Base-by-base conservation (phyloP, 2,888 invertebrate species). In the Drosophila koepferae region DNA sequence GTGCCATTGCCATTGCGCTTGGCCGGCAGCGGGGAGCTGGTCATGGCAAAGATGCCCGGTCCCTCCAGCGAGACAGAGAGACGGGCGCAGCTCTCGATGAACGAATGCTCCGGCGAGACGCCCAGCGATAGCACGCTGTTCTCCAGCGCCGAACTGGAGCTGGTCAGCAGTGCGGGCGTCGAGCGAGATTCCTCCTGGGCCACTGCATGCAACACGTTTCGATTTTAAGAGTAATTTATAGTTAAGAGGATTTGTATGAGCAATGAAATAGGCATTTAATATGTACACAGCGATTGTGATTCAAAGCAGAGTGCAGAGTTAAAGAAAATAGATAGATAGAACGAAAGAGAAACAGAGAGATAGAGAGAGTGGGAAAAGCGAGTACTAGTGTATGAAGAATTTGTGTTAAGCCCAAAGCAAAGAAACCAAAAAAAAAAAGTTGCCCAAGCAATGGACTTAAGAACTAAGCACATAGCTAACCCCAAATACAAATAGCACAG, bases 111-210 rank as follows among this genome's bases (percentile, higher is more conserved):
- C 20, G 97, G 97, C 80, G 97, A 97, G 93, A 97, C 96, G 82
- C 97, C 97, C 76, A 97, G 94, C 3, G 96, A 96, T 66, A 95
- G 94, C 56, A 94, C 94, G 82, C 94, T 94, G 83, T 93, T 93
- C 72, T 94, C 94, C 82, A 94, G 93, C 62, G 94, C 94, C 56
- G 95, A 95, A 82, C 94, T 95, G 75, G 94, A 95, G 70, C 95
- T 95, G 91, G 97, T 96, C 89, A 96, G 95, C 89, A 97, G 93
- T 59, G 97, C 96, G 55, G 97, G 97, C 89, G 97, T 97, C 67
- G 97, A 97, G 92, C 97, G 97, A 86, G 97, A 97, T 94, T 98
- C 97, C 92, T 98, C 97, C 83, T 97, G 97, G 91, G 97, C 96
- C 49, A 97, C 95, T 94, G 97, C 41, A 48, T 48, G 36, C 60